A percentile compares a stretch with the other conserved stretches of the same genome.
Evolutionary conservation across 2,888 invertebrate species (phyloP).

Genomic region (Eurytoma californica): DNA sequence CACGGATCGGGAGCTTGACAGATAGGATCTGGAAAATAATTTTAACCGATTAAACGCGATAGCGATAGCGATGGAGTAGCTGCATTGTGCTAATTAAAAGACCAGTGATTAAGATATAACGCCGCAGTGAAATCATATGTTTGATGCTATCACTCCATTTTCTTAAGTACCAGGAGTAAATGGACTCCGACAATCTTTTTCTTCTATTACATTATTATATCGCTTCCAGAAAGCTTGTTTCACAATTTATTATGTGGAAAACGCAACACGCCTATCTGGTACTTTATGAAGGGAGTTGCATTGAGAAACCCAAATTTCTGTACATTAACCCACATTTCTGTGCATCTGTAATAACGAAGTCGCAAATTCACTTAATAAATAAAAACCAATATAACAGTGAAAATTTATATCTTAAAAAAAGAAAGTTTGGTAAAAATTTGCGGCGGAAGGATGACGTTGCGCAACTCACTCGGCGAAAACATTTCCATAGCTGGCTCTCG

Average conservation of each 20-base stretch:
- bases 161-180: conserved; percentile 15
- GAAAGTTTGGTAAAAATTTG: too few relatives aligned
- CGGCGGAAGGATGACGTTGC: conserved; percentile 32
- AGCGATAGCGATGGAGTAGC: conserved; percentile 8
- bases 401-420: too few relatives aligned
- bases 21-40: conserved; percentile 25
- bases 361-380: not conserved
- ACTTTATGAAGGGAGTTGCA: too few relatives aligned
- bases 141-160: conserved; percentile 26
- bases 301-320: too few relatives aligned
- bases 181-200: not conserved
- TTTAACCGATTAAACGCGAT: conserved; percentile 30
- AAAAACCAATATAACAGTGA: too few relatives aligned
- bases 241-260: not conserved
- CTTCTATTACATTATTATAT: too few relatives aligned
- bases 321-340: not conserved
- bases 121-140: not conserved
- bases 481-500: not conserved
- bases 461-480: conserved; percentile 11
- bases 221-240: too few relatives aligned
- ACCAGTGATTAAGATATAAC: conserved; percentile 9
- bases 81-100: conserved; percentile 38
- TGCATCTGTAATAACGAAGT: not conserved
- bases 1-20: not conserved
- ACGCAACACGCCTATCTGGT: not conserved